These are phyloP conservation scores for Branchinecta sandiegonensis DNA, from an alignment of 2,888 invertebrate genomes.

Conservation along the genomic window DNA sequence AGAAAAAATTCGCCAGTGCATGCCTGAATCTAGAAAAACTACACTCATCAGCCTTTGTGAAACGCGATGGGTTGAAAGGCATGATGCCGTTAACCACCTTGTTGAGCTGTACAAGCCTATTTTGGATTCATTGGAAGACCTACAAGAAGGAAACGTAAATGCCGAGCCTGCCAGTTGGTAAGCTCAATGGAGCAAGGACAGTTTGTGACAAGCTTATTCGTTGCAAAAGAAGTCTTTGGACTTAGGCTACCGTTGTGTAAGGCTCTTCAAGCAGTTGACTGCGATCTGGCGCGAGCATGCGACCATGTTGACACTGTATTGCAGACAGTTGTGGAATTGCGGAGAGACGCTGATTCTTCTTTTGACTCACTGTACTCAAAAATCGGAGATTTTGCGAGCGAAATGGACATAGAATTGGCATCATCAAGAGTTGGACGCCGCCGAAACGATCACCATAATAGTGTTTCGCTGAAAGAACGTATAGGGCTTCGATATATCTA, in stretches of 20 bases:
- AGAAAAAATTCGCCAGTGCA: neutral
- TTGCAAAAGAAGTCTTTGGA: constrained; percentile 2
- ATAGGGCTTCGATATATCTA: constrained; percentile 3
- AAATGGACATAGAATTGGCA: constrained; percentile 12
- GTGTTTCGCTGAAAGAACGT: neutral
- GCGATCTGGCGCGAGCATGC: constrained; percentile 11
- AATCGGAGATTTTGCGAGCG: neutral
- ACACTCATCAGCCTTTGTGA: constrained; percentile 13
- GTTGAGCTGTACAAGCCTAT: constrained; percentile 18
- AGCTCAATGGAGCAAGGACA: neutral
- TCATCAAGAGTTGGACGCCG: neutral
- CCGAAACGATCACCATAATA: neutral
- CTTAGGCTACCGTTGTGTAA: constrained; percentile 9
- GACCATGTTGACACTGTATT: constrained; percentile 11
- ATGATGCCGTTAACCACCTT: constrained; percentile 10
- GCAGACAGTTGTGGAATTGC: neutral
- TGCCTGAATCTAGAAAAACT: neutral
- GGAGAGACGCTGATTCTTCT: neutral
- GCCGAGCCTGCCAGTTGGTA: constrained; percentile 3
- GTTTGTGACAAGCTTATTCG: neutral
- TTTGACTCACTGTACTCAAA: neutral
- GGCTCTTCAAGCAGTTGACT: constrained; percentile 5
- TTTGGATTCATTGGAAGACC: neutral
- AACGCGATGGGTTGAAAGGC: constrained; percentile 17
- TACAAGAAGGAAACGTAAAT: constrained; percentile 5